Conservation (phyloP, 2,797 vertebrate species). For the Cercopithecus neglectus region DNA sequence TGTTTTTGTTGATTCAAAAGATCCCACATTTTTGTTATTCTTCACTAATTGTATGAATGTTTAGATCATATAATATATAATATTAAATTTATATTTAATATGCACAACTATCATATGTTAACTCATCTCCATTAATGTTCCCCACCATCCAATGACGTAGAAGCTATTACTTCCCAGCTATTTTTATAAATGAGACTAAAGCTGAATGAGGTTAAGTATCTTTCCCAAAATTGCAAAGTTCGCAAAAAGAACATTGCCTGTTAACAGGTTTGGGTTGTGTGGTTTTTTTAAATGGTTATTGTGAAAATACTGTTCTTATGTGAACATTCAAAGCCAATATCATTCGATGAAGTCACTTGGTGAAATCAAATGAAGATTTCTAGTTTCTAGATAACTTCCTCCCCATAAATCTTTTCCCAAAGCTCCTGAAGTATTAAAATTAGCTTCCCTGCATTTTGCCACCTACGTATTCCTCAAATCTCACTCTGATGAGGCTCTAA, state of each 20-base stretch:
- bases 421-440: background rate
- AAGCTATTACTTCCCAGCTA: background rate
- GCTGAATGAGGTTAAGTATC: background rate
- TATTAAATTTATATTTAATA: background rate
- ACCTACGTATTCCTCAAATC: background rate
- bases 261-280: background rate
- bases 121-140: background rate
- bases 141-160: background rate
- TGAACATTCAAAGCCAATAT: constrained; percentile 24
- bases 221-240: background rate
- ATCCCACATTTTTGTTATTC: background rate
- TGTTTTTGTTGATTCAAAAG: background rate
- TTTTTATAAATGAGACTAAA: background rate
- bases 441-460: background rate
- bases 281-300: background rate
- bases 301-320: background rate
- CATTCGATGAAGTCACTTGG: background rate
- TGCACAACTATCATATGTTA: background rate
- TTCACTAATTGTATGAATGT: background rate
- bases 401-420: background rate
- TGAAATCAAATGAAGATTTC: constrained; percentile 15
- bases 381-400: background rate
- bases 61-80: background rate
- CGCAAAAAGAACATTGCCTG: background rate
- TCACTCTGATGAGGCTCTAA: background rate